Percentiles rank a stretch among this genome's conserved stretches.
phyloP scores from a whole-genome alignment of 2,888 invertebrate genomes.

The Patella pellucida region DNA sequence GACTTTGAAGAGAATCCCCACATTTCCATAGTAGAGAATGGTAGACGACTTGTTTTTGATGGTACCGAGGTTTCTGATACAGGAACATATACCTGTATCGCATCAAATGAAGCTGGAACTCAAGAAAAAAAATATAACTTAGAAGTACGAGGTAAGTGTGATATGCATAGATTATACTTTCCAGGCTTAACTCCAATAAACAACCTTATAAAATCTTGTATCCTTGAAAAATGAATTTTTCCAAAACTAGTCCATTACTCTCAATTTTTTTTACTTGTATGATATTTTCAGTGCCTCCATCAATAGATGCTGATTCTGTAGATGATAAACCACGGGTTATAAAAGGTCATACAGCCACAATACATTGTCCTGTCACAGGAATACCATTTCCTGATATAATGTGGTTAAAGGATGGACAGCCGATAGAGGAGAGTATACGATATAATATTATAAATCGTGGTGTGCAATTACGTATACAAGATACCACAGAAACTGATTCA shows the following conservation, averaged over 20 bases:
- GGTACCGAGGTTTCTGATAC: constrained; percentile 52
- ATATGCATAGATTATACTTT: not conserved
- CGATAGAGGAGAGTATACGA: constrained; percentile 29
- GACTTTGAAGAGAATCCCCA: constrained; percentile 41
- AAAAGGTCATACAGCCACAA: constrained; percentile 61
- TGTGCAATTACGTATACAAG: constrained; percentile 48
- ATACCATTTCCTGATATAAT: constrained; percentile 69
- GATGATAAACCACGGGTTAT: constrained; percentile 65
- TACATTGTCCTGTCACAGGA: constrained; percentile 71
- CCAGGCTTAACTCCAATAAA: not conserved
- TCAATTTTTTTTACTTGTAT: not conserved
- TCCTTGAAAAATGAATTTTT: not conserved
- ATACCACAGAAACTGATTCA: constrained; percentile 39
- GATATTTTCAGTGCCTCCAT: constrained; percentile 66
- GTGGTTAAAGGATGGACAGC: constrained; percentile 65
- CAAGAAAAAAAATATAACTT: constrained; percentile 62
- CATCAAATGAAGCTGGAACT: constrained; percentile 72
- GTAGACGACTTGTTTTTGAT: constrained; percentile 57
- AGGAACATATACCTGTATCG: constrained; percentile 71
- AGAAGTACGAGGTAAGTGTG: constrained; percentile 62
- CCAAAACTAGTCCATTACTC: not conserved
- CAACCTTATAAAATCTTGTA: not conserved
- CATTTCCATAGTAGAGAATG: constrained; percentile 44
- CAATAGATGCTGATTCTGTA: constrained; percentile 63
- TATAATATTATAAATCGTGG: constrained; percentile 40